Conservation (phyloP, 1,140 invertebrate genomes). For the Teleopsis dalmanni region DNA sequence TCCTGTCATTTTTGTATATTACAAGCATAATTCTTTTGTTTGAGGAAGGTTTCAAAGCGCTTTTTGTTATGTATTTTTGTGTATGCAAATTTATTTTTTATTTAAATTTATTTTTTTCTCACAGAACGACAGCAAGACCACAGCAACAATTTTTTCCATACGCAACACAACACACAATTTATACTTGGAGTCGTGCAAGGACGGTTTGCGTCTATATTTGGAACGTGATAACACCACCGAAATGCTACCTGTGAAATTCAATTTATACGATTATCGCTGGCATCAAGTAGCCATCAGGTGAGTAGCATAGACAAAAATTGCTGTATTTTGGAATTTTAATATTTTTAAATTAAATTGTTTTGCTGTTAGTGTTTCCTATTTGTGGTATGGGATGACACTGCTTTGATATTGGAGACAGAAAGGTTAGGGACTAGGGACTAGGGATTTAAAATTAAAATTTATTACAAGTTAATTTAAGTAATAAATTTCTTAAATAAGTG, state of each 20-base stretch:
- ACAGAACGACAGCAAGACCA: constrained; percentile 35
- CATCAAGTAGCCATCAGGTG: constrained; percentile 45
- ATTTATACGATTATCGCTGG: constrained; percentile 45
- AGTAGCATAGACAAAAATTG: too few relatives aligned
- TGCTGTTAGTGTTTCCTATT: too few relatives aligned
- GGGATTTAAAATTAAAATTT: too few relatives aligned
- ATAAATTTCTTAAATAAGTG: too few relatives aligned
- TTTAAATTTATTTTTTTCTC: neutral
- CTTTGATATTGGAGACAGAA: too few relatives aligned
- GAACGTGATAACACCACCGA: constrained; percentile 41
- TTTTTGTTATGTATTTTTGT: constrained; percentile 2
- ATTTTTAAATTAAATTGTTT: too few relatives aligned
- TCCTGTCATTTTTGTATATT: too few relatives aligned
- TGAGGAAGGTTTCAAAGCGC: neutral
- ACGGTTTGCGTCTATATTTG: constrained; percentile 38
- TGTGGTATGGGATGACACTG: too few relatives aligned
- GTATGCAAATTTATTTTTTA: neutral
- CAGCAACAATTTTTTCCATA: constrained; percentile 39
- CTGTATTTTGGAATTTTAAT: too few relatives aligned
- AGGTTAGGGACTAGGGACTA: too few relatives aligned
- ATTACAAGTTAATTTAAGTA: too few relatives aligned
- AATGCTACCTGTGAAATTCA: constrained; percentile 44
- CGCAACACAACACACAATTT: constrained; percentile 39
- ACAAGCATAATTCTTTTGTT: too few relatives aligned
- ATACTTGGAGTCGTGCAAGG: constrained; percentile 38